phyloP scores from a whole-genome alignment of 1,140 invertebrate species.

The Dendrolimus punctatus region DNA sequence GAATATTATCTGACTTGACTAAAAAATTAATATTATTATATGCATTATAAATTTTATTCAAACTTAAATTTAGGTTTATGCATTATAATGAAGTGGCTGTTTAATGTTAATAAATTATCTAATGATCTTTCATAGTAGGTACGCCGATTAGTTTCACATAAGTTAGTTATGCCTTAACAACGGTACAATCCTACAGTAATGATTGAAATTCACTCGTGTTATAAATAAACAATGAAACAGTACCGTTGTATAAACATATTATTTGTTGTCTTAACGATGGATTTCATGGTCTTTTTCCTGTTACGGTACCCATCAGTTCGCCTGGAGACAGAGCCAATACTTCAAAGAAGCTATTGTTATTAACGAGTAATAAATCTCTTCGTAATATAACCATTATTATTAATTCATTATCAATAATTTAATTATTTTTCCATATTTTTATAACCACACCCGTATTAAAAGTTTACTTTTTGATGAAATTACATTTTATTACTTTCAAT shows the following conservation, averaged over 20 bases:
- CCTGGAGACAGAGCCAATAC: conserved; percentile 95
- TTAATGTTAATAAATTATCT: no score
- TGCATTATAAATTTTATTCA: no score
- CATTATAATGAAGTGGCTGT: no score
- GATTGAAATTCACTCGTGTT: no score
- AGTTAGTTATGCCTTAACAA: no score
- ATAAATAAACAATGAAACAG: no score
- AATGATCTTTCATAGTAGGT: no score
- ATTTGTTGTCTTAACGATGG: conserved; percentile 50
- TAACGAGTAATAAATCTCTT: conserved; percentile 71
- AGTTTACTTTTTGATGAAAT: conserved; percentile 3
- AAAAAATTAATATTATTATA: no score
- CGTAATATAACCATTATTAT: conserved; percentile 62
- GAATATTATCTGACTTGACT: no score
- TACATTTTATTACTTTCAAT: conserved; percentile 1
- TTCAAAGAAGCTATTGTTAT: conserved; percentile 93
- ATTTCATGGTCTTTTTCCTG: conserved; percentile 64
- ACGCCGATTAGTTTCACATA: no score
- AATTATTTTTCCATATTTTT: conserved; percentile 37
- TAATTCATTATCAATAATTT: conserved; percentile 47
- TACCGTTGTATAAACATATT: conserved; percentile 23
- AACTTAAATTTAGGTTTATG: no score
- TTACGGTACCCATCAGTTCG: conserved; percentile 81
- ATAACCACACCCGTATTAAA: conserved; percentile 12
- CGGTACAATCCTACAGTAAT: no score